phyloP scores from a whole-genome alignment of 2,888 invertebrate species.

The Phaedon cochleariae region DNA sequence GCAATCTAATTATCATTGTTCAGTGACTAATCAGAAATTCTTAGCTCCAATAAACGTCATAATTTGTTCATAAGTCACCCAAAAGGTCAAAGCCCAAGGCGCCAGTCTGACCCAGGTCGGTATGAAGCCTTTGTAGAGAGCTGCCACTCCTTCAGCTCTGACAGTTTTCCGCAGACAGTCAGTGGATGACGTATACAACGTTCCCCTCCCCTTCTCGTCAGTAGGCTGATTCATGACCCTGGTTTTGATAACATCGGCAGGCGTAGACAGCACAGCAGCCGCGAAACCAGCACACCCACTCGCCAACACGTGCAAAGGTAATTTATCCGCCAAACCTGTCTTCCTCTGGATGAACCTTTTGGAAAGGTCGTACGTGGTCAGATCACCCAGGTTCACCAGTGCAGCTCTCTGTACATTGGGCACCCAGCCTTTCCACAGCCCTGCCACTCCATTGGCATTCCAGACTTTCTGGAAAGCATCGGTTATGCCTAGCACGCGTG shows the following conservation, averaged over 20 bases:
- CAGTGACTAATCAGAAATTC: conserved; percentile 5
- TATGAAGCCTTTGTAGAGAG: conserved; percentile 91
- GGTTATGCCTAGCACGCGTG: conserved; percentile 77
- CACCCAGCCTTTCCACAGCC: conserved; percentile 85
- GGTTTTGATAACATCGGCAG: conserved; percentile 92
- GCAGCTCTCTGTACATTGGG: conserved; percentile 89
- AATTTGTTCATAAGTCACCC: conserved; percentile 91
- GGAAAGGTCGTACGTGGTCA: conserved; percentile 88
- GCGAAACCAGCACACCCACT: conserved; percentile 85
- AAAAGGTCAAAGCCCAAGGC: conserved; percentile 94
- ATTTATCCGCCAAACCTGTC: conserved; percentile 71
- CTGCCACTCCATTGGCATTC: conserved; percentile 76
- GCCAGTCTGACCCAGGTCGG: conserved; percentile 94
- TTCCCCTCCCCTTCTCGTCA: conserved; percentile 70
- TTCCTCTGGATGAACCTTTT: conserved; percentile 80
- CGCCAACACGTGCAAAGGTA: conserved; percentile 76
- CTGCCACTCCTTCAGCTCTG: conserved; percentile 82
- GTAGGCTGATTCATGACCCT: conserved; percentile 93
- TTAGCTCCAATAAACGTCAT: conserved; percentile 67
- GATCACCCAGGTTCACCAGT: conserved; percentile 81
- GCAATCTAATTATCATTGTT: neutral
- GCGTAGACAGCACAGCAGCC: conserved; percentile 87
- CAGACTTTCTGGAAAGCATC: conserved; percentile 82
- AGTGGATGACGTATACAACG: conserved; percentile 82
- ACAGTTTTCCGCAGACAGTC: conserved; percentile 89